Base-by-base conservation (phyloP, 2,797 vertebrate genomes). In the Cottoperca gobio region DNA sequence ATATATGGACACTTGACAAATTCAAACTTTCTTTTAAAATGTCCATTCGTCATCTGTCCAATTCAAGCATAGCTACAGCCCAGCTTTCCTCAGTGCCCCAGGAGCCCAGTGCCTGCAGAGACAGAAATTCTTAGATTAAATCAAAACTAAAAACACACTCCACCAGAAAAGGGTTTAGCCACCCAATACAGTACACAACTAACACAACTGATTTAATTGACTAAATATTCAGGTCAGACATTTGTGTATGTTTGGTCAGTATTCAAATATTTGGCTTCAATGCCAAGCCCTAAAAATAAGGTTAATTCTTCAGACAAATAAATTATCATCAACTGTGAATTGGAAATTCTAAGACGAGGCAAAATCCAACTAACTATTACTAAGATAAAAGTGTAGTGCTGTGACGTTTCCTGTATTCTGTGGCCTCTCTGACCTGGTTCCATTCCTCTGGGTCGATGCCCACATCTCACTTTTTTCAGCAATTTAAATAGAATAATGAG, bases 61-160 rank as follows among this genome's bases (percentile, higher is more conserved):
- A 72, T 78, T 91, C 74, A 76, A 86, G 69, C 75, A 67, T 78
- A 76, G 81, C 74, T 71, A 61, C 72, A 84, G 62, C 69, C 52
- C 64, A 86, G 68, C 53, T 76, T 42, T 86, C 74, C 73, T 96
- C 91, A 96, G 91, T 96, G 95, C 7, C 95, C 95, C n/a, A 96
- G 93, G 73, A 96, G 92, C 73, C 95, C 95, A 58, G 95, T 96
- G 90, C 95, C 95, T 96, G 90, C 48, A 90, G 31, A 81, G 55
- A 84, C 13, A 81, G 7, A 70, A 23, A 48, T 1, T 0, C 60
- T 42, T n/a, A 46, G 3, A 60, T 11, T 10, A 42, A 45, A 48
- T 42, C 4, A n/a, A 3, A 77, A 72, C 35, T n/a, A 23, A 76
- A 26, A 70, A 37, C 4, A 43, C 31, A 19, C 49, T 6, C 0